Base-by-base conservation (phyloP, 2,113 vertebrate genomes). In the Corydoras sp. region DNA sequence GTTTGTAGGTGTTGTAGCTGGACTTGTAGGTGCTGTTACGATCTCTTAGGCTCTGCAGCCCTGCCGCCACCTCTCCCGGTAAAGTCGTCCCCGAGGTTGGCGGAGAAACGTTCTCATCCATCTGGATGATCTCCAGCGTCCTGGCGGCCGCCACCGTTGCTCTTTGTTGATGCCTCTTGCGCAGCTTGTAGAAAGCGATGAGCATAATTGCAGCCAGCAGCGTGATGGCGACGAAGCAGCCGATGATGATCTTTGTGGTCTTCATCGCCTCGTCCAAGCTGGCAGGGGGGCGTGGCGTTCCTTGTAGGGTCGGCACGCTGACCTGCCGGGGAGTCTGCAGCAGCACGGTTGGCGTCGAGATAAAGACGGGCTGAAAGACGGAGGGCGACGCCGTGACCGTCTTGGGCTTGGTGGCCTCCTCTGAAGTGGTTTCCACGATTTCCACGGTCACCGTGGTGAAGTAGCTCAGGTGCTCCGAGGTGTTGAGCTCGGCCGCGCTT, bases 231-330 rank as follows among this genome's bases (percentile, higher is more conserved):
- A 99, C 96, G 72, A 99, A 99, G 86, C 96, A 98, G 73, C 95
- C 95, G 74, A 99, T 99, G 88, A 99, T 98, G 87, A 99, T 99
- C 86, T 99, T 99, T 76, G 96, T 99, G 88, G 96, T 99, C 90
- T 93, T 95, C 96, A 99, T 98, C 82, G 96, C 92, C 87, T 99
- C 96, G 53, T 99, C 96, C 83, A 99, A 83, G 85, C 94, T 98
- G 84, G 95, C 91, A 56, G 92, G 91, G 79, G 85, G 89, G 79
- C 88, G 89, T 81, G 90, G 92, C 9, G 88, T 90, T 71, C 89
- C 58, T 69, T 88, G 92, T 73, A 90, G 85, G 2, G 91, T 93
- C 58, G 94, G 91, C 3, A 91, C 85, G 3, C 88, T 91, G 79
- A 91, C 93, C 82, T 92, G 93, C 81, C 89, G 90, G 79, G 96